Conservation (phyloP, 2,797 vertebrate species). For the Phoeniculus purpureus region DNA sequence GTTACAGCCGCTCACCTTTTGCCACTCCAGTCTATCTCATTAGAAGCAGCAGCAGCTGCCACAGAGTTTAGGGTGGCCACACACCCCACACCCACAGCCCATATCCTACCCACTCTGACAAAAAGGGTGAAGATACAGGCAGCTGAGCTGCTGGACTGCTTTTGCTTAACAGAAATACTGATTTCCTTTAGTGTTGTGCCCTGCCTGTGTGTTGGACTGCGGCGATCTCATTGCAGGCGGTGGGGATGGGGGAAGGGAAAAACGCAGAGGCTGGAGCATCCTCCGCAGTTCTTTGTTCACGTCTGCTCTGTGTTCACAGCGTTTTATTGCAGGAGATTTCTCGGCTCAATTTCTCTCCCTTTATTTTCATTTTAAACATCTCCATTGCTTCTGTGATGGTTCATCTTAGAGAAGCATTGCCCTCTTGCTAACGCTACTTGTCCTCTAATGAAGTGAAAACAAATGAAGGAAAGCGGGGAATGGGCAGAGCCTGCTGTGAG, state of each 20-base stretch:
- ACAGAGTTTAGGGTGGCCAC: fast-evolving
- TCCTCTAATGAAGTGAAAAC: conserved; percentile 70
- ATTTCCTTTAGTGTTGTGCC: conserved; percentile 37
- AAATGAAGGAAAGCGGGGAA: conserved; percentile 63
- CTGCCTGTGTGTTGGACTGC: neutral
- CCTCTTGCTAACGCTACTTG: conserved; percentile 38
- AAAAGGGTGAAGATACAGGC: neutral
- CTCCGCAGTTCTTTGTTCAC: conserved; percentile 69
- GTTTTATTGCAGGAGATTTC: conserved; percentile 62
- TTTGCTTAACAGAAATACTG: conserved; percentile 31
- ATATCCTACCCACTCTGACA: neutral
- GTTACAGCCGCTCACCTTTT: neutral
- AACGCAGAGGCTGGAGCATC: conserved; percentile 35
- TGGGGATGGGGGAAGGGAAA: conserved; percentile 40
- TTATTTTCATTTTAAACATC: conserved; percentile 18
- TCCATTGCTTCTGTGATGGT: conserved; percentile 44
- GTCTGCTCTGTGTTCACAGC: conserved; percentile 44
- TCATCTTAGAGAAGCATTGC: conserved; percentile 59
- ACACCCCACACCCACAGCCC: neutral
- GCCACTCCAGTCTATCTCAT: neutral
- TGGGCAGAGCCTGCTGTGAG: conserved; percentile 51
- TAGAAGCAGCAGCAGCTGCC: neutral
- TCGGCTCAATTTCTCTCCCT: conserved; percentile 35
- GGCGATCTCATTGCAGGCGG: conserved; percentile 38
- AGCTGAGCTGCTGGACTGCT: conserved; percentile 27